Evolutionary conservation across 1,140 invertebrate genomes (phyloP), one percentile per base, ranked within the genome.

Genomic region (Diorhabda carinulata): DNA sequence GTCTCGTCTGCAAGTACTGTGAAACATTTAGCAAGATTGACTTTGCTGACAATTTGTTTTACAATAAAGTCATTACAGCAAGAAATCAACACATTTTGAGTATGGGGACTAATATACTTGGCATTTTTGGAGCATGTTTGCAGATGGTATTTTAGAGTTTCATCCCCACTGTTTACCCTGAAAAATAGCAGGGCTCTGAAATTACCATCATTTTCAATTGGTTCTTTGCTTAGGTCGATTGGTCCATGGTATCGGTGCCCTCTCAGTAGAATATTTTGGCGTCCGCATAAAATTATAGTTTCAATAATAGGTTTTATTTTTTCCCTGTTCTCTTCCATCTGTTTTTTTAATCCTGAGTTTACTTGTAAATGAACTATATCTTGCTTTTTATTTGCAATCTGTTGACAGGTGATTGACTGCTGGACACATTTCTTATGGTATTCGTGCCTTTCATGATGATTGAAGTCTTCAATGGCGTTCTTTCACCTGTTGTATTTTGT

Each of bases 21-120:
- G 60, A 6, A 69, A 65, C 8, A 69, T 45, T 41, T 45, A 64
- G 5, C 43, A 6, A 5, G 43, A 8, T 8, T 8, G 5, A 68
- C n/a, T 57, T 58, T 64, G n/a, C n/a, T 43, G 43, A 58, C n/a
- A 45, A 66, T 65, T 9, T 66, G 65, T 43, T 66, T 56, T n/a
- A 61, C 40, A 66, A 70, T 66, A 60, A n/a, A 42, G 43, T 70
- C n/a, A 43, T 44, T 47, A 56, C 69, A 70, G 57, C 41, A 47
- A 47, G 64, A 41, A 60, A 69, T 69, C 5, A 64, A n/a, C 42
- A 64, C 61, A 62, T 68, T 68, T 62, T 68, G 67, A 9, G 52
- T 63, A 41, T 4, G 10, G 7, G 9, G 62, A 10, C 67, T 68
- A 41, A 69, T 69, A 65, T 69, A 69, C 5, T 57, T 69, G 43